Base-by-base conservation (phyloP, 1,140 invertebrate species). In the Formica exsecta region DNA sequence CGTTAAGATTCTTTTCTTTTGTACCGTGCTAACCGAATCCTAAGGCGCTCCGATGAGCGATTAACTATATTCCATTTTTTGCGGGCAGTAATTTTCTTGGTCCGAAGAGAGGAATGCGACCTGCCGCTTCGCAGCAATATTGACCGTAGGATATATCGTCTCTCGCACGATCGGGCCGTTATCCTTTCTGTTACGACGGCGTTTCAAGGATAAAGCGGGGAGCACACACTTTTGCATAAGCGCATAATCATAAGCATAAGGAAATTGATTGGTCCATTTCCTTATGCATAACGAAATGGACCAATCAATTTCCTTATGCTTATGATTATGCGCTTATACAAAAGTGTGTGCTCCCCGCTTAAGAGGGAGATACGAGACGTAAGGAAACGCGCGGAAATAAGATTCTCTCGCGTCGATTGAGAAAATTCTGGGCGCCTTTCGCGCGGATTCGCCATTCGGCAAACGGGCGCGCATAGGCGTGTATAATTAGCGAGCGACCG, bases 401-500 rank as follows among this genome's bases (percentile, higher is more conserved):
- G 36, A 71, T 32, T 32, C 51, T 38, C 32, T 22, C 8, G n/a
- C 8, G 38, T 74, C 38, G 70, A 70, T 88, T 64, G 54, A 70
- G 89, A 64, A 86, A 90, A 83, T 70, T 44, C 71, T 41, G 54
- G 19, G 62, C 59, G 38, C 4, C 13, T 80, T 54, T 90, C 89
- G 88, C 59, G 79, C 70, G 77, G 68, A 87, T 86, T 74, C 62
- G 85, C 62, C 73, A 75, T 65, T 70, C 71, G 73, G 62, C 32
- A 59, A 79, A 25, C 32, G 41, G 48, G 81, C 85, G 86, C 81
- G 90, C 90, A 91, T 90, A 85, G 87, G 88, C 48, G 48, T 89
- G 87, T 95, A 95, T 94, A 95, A 95, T 95, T 95, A 95, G 94
- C 91, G 79, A 92, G 89, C 80, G 88, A 90, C 91, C 92, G 89